A percentile compares a stretch with the other conserved stretches of the same genome.
These are phyloP conservation scores for Psittacus erithacus DNA, from an alignment of 2,113 vertebrate genomes.

Conservation along the genomic window DNA sequence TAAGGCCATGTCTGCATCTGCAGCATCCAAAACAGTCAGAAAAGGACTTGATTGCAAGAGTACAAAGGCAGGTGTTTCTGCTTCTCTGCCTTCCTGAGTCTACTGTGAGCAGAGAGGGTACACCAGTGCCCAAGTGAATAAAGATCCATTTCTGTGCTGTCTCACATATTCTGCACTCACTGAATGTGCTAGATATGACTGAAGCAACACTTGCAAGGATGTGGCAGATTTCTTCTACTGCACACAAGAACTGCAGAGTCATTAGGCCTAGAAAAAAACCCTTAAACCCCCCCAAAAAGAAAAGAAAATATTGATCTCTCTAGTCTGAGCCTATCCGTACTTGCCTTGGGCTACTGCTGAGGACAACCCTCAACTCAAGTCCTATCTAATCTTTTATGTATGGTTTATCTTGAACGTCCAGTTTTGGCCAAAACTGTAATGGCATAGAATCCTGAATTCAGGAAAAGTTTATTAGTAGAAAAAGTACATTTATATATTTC, in stretches of 20 bases:
- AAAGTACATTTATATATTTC: background rate
- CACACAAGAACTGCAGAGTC: background rate
- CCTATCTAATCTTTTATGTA: background rate
- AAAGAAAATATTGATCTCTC: background rate
- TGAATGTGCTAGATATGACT: background rate
- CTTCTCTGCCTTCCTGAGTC: background rate
- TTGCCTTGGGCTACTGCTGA: background rate
- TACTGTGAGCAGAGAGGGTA: background rate
- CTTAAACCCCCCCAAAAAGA: background rate
- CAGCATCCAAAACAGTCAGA: background rate
- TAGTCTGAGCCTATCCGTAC: background rate
- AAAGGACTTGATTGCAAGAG: background rate
- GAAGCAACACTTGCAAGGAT: background rate
- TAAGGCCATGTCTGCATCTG: fast-evolving
- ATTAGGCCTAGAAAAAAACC: background rate
- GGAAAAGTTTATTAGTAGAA: background rate
- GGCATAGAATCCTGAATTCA: background rate
- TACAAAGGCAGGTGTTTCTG: background rate
- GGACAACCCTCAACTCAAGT: background rate
- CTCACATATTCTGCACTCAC: background rate
- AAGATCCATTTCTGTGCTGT: background rate
- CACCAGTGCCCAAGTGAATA: background rate
- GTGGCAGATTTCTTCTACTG: background rate
- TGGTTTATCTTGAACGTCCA: background rate
- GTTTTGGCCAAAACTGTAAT: background rate